Conservation (phyloP, 2,797 vertebrate genomes). For the Danionella dracula region DNA sequence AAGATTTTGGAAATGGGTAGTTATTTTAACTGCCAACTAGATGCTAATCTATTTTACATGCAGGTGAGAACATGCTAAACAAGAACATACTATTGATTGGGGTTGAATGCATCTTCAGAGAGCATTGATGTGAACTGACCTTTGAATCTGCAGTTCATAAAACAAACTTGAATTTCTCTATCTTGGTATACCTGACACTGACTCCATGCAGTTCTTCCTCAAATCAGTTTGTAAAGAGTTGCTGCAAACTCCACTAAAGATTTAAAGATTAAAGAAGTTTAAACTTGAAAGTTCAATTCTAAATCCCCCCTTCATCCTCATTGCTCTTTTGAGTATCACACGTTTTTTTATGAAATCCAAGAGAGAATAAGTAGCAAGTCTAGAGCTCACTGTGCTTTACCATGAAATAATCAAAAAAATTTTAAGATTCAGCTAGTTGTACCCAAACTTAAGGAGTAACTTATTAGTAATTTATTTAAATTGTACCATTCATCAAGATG, state of each 20-base stretch:
- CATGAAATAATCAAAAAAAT: constrained; percentile 16
- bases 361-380: not conserved
- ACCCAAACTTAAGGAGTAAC: no score
- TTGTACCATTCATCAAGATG: no score
- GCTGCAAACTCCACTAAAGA: constrained; percentile 20
- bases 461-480: no score
- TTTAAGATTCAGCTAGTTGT: no score
- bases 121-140: no score
- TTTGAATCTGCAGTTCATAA: not conserved
- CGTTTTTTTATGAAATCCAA: constrained; percentile 23
- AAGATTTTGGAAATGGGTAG: no score
- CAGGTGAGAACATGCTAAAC: no score
- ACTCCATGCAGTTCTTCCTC: not conserved
- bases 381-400: not conserved
- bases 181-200: not conserved
- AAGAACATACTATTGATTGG: no score
- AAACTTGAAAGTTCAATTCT: constrained; percentile 24
- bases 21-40: no score
- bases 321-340: constrained; percentile 14
- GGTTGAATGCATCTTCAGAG: no score
- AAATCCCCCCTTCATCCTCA: constrained; percentile 9
- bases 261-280: constrained; percentile 35
- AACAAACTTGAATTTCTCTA: not conserved
- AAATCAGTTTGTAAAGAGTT: constrained; percentile 17
- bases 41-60: no score